Conservation (phyloP, 2,888 invertebrate species). For the Salticus scenicus region DNA sequence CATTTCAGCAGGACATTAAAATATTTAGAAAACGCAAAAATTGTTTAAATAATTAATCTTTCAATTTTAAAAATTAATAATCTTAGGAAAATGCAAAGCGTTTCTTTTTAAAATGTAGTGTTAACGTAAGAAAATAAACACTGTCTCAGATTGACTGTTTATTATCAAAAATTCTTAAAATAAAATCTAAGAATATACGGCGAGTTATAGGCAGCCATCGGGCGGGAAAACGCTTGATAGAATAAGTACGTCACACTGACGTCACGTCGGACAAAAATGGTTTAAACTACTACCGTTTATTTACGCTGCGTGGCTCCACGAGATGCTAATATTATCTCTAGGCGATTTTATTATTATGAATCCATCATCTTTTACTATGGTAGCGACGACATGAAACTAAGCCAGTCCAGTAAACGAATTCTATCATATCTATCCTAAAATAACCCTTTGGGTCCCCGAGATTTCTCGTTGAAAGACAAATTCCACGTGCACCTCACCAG, state of each 20-base stretch:
- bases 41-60: no score
- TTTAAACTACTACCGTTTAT: not conserved
- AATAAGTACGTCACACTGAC: not conserved
- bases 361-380: not conserved
- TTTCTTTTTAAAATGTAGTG: no score
- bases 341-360: not conserved
- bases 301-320: not conserved
- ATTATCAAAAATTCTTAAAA: no score
- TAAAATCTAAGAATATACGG: no score
- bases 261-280: not conserved
- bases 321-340: not conserved
- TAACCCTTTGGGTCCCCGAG: slow-evolving; percentile 3
- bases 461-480: not conserved
- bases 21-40: no score
- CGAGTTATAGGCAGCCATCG: no score
- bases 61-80: no score
- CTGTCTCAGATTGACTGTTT: no score
- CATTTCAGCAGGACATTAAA: no score
- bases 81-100: no score
- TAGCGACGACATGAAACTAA: not conserved
- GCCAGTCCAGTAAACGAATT: not conserved
- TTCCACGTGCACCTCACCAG: not conserved
- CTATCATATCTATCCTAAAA: not conserved
- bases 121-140: no score
- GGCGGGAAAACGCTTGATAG: no score